A percentile compares a stretch with the other conserved stretches of the same genome.
Evolutionary conservation across 2,888 invertebrate species (phyloP).

Genomic region (Altica lythri): DNA sequence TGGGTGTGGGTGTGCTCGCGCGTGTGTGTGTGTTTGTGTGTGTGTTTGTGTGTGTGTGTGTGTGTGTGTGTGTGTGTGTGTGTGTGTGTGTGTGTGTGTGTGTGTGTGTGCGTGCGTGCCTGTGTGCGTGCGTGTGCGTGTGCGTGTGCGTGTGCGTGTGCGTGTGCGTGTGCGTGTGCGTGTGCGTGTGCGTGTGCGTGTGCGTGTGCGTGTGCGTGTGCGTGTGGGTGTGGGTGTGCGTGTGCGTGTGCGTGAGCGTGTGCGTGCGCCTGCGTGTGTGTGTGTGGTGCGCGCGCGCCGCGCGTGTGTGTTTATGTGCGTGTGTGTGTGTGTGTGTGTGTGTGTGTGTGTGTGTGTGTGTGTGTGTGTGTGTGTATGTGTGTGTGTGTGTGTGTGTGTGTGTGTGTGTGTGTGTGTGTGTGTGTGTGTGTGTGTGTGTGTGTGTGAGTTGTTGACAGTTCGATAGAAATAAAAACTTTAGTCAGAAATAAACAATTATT

Average conservation of each 20-base stretch:
- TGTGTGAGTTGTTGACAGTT: too few relatives aligned
- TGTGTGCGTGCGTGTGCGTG: background rate
- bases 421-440: too few relatives aligned
- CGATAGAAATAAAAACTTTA: too few relatives aligned
- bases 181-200: slow-evolving; percentile 3
- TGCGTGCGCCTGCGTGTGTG: background rate
- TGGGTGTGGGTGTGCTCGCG: background rate
- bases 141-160: background rate
- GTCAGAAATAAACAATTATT: too few relatives aligned
- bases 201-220: slow-evolving; percentile 5
- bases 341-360: too few relatives aligned
- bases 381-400: too few relatives aligned
- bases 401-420: too few relatives aligned
- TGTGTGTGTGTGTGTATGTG: too few relatives aligned
- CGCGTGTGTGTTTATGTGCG: too few relatives aligned
- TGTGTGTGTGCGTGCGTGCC: background rate
- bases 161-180: background rate
- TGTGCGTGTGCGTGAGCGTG: slow-evolving; percentile 1
- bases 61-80: slow-evolving; percentile 2
- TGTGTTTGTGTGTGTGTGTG: background rate
- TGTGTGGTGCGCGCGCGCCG: too few relatives aligned
- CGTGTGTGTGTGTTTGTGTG: background rate
- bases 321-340: too few relatives aligned
- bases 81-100: background rate
- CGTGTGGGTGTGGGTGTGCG: background rate